phyloP scores from a whole-genome alignment of 2,888 invertebrate species.

The Cosmia trapezina region DNA sequence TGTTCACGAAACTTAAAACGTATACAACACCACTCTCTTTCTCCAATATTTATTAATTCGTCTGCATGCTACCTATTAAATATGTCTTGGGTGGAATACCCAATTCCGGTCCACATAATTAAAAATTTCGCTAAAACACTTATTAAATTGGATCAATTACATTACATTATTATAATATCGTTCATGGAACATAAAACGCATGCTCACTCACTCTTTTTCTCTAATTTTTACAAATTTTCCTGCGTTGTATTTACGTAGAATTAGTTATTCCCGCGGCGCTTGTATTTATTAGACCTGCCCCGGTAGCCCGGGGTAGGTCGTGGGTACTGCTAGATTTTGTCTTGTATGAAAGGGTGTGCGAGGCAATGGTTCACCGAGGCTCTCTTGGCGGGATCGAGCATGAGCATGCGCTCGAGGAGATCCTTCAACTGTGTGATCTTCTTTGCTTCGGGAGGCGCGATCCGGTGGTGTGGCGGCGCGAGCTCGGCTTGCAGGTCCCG shows the following conservation, averaged over 20 bases:
- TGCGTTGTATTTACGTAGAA: constrained; percentile 10
- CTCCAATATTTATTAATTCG: not conserved
- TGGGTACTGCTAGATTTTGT: constrained; percentile 92
- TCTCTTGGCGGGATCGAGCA: constrained; percentile 97
- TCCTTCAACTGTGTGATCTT: constrained; percentile 98
- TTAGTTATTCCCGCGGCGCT: not conserved
- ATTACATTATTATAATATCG: constrained; percentile 25
- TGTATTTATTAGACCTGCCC: constrained; percentile 25
- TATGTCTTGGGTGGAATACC: not conserved
- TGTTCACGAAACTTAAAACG: not conserved
- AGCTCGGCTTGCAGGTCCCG: constrained; percentile 97
- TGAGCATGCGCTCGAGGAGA: constrained; percentile 96
- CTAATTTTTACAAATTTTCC: constrained; percentile 1
- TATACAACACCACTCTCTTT: not conserved
- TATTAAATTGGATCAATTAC: constrained; percentile 15
- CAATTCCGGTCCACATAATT: not conserved
- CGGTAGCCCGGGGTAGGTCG: constrained; percentile 5
- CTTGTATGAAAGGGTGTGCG: constrained; percentile 98
- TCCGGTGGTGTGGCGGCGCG: constrained; percentile 95
- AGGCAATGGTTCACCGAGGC: constrained; percentile 98
- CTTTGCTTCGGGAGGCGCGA: constrained; percentile 96
- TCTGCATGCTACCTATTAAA: constrained; percentile 4
- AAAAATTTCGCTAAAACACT: not conserved
- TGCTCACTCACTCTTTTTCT: not conserved
- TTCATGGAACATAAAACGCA: constrained; percentile 23